phyloP scores from a whole-genome alignment of 2,797 vertebrate species.

The Sarcophilus harrisii region DNA sequence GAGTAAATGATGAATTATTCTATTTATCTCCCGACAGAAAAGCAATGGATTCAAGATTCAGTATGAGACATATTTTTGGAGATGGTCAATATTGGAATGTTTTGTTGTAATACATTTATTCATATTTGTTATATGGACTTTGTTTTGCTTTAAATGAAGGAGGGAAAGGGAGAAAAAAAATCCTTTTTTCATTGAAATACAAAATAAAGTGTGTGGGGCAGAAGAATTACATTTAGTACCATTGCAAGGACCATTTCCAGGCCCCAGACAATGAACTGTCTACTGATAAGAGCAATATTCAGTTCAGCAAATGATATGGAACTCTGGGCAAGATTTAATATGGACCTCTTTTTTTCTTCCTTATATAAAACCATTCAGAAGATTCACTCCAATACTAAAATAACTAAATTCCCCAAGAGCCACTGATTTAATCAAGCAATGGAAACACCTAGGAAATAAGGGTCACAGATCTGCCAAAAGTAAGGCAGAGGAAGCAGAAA shows the following conservation, averaged over 20 bases:
- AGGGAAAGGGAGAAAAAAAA: not conserved
- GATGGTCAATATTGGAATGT: not conserved
- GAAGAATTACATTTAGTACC: not conserved
- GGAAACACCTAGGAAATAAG: conserved; percentile 13
- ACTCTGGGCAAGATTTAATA: not conserved
- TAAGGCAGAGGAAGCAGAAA: conserved; percentile 38
- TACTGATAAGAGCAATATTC: not conserved
- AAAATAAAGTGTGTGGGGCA: not conserved
- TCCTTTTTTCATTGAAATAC: not conserved
- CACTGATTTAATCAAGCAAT: conserved; percentile 21
- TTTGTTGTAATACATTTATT: not conserved
- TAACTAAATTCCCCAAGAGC: not conserved
- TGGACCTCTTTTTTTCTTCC: conserved; percentile 19
- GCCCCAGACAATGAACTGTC: not conserved
- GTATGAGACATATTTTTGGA: not conserved
- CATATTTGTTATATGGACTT: not conserved
- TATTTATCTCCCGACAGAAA: not conserved
- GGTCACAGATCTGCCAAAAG: conserved; percentile 4
- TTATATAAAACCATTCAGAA: not conserved
- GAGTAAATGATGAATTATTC: not conserved
- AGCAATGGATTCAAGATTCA: not conserved
- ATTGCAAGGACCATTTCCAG: not conserved
- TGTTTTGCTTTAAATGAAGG: not conserved
- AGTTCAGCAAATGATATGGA: not conserved
- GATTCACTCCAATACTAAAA: not conserved